Percentiles rank a stretch among this genome's conserved stretches.
phyloP scores from a whole-genome alignment of 1,140 invertebrate species.

The Temnothorax curvispinosus region DNA sequence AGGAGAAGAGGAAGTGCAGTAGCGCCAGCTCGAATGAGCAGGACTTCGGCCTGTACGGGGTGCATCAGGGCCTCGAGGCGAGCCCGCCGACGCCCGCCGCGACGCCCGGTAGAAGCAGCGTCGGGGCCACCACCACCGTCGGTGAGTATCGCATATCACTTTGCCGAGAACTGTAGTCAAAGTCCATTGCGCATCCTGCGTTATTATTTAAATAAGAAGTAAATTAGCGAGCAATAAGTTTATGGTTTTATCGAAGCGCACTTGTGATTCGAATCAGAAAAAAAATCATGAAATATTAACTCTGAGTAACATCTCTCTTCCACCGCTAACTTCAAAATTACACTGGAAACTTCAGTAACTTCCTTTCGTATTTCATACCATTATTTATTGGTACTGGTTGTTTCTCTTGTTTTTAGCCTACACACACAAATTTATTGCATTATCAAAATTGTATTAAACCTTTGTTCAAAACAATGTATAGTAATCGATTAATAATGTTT shows the following conservation, averaged over 20 bases:
- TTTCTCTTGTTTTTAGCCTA: not conserved
- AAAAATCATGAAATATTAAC: not conserved
- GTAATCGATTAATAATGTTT: not conserved
- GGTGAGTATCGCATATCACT: conserved; percentile 74
- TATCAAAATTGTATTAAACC: not conserved
- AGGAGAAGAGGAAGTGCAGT: conserved; percentile 90
- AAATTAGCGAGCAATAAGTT: not conserved
- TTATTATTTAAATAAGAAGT: not conserved
- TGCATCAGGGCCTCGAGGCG: conserved; percentile 83
- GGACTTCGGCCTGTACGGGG: conserved; percentile 91
- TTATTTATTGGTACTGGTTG: not conserved
- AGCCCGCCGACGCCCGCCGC: conserved; percentile 87
- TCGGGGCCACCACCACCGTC: conserved; percentile 79
- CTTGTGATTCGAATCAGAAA: not conserved
- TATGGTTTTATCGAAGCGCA: not conserved
- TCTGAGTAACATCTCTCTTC: not conserved
- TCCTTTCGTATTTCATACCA: not conserved
- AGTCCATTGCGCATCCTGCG: not conserved
- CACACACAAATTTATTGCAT: not conserved
- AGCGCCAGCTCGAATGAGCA: conserved; percentile 92
- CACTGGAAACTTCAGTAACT: not conserved
- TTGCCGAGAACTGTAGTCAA: not conserved
- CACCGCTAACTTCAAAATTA: not conserved
- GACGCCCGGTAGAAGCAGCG: conserved; percentile 86
- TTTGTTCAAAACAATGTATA: not conserved